A percentile compares a stretch with the other conserved stretches of the same genome.
These are phyloP conservation scores for Synergus laeviventris DNA, from an alignment of 2,888 invertebrate species.

Conservation along the genomic window DNA sequence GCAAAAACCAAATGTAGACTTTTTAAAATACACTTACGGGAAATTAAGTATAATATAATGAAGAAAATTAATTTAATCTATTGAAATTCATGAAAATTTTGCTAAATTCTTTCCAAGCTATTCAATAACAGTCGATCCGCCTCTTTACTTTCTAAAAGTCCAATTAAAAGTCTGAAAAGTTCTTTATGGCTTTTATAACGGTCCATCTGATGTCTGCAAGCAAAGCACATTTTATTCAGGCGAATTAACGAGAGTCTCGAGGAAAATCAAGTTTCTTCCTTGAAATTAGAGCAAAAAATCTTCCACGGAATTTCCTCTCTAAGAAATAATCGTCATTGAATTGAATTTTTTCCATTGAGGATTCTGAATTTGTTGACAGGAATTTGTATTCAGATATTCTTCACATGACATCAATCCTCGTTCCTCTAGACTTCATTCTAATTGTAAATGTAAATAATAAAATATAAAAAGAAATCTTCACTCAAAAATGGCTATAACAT, in stretches of 20 bases:
- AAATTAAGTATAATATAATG: no score
- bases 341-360: background rate
- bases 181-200: conserved; percentile 27
- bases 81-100: background rate
- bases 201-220: conserved; percentile 9
- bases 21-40: no score
- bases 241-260: conserved; percentile 10
- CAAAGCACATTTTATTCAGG: conserved; percentile 25
- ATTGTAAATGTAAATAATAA: background rate
- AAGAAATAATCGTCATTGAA: conserved; percentile 13
- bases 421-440: background rate
- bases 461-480: no score
- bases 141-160: conserved; percentile 35
- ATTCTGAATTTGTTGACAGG: background rate
- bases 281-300: conserved; percentile 8
- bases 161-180: conserved; percentile 30
- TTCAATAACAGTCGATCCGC: background rate
- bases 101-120: no score
- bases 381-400: background rate
- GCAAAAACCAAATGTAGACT: no score
- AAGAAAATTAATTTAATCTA: background rate
- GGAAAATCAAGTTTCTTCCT: conserved; percentile 7
- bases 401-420: background rate
- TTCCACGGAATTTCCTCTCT: background rate
- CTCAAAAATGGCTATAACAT: no score